These are phyloP conservation scores for Larimichthys crocea DNA, from an alignment of 2,113 vertebrate genomes.

Conservation along the genomic window DNA sequence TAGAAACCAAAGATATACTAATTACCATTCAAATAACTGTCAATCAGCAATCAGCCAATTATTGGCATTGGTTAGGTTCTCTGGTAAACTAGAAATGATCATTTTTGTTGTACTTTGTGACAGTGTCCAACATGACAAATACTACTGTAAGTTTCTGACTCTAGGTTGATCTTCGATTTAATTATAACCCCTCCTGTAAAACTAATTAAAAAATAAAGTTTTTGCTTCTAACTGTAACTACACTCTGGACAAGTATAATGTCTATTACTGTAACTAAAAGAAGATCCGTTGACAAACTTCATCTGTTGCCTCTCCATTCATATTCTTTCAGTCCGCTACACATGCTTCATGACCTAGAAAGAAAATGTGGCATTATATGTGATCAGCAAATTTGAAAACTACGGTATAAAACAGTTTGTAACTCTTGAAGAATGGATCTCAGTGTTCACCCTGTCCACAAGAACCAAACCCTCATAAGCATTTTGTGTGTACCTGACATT, in stretches of 20 bases:
- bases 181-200: not conserved
- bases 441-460: not conserved
- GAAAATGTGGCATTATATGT: not conserved
- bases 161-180: not conserved
- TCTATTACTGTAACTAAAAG: too few species aligned
- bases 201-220: too few species aligned
- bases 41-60: too few species aligned
- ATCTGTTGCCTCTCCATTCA: slow-evolving; percentile 81
- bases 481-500: not conserved
- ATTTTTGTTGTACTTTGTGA: not conserved
- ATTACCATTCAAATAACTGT: not conserved
- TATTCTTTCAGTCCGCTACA: slow-evolving; percentile 80
- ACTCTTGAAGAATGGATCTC: not conserved
- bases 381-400: not conserved
- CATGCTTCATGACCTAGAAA: slow-evolving; percentile 80
- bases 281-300: too few species aligned
- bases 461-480: too few species aligned
- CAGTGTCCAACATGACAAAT: too few species aligned
- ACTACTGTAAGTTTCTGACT: not conserved
- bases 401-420: not conserved
- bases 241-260: too few species aligned
- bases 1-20: not conserved
- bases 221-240: too few species aligned
- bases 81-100: not conserved
- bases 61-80: not conserved